Evolutionary conservation across 2,797 vertebrate genomes (phyloP), one percentile per base, ranked within the genome.

Genomic region (Bovichtus diacanthus): DNA sequence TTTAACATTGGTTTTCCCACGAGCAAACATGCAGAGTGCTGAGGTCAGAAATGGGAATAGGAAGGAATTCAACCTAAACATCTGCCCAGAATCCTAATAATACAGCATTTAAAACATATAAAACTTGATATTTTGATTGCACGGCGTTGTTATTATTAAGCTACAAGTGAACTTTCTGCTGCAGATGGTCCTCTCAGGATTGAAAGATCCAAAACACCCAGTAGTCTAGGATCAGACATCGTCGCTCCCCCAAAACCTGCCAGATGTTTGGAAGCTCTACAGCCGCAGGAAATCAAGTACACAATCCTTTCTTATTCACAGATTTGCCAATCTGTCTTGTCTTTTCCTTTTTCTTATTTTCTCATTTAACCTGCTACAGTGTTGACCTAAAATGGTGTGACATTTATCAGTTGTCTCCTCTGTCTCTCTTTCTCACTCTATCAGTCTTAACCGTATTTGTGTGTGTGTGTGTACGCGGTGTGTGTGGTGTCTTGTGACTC

Each of bases 401-500:
- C 1, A 3, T 31, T 7, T n/a, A 23, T 7, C 1, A 55, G 15
- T 19, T 41, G 21, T 34, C 27, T 29, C 51, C 12, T 43, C 19
- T 25, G 18, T 25, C 43, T 47, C 12, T 23, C 15, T 16, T 4
- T 41, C 1, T 55, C 50, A 6, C 2, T 49, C 19, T 41, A 0
- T 38, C 25, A 8, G 43, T 23, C n/a, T 76, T 12, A 70, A 25
- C 67, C 53, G 18, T 46, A 15, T 39, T 5, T 50, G 15, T 67
- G 34, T 70, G 21, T 44, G 34, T 66, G 53, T 49, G 70, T 63
- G 59, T 69, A 31, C 51, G 25, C 47, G 49, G 68, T 61, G 56
- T 78, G 50, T 54, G 50, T 56, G 38, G 34, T 80, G 81, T 84
- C 87, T 87, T 87, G 84, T 95, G 94, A 95, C 91, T 94, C 90